Base-by-base conservation (phyloP, 2,888 invertebrate genomes). In the Cylindroiulus punctatus region DNA sequence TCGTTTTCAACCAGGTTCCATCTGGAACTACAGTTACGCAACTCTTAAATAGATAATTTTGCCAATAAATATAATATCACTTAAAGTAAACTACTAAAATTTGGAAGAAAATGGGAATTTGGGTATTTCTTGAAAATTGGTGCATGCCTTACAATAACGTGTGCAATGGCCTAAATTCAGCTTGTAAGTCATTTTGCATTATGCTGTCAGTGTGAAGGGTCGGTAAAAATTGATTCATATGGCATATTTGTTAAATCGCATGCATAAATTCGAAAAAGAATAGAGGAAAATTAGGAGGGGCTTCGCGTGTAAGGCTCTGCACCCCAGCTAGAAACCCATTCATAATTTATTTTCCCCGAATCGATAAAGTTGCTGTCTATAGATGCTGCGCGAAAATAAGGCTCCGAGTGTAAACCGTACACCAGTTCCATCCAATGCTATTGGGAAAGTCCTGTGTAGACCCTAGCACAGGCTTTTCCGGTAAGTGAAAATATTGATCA, bases 341-440 rank as follows among this genome's bases (percentile, higher is more conserved):
- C 65, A 65, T 65, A 65, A 65, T 65, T 65, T 65, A 65, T 65
- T 65, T 36, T 22, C 65, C 65, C 65, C n/a, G 26, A 65, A 65
- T 65, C 65, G 65, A 65, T 65, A 65, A 65, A 65, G 65, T 65
- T 65, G 65, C 65, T 52, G 65, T 26, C 65, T 65, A 65, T 65
- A 65, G 65, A 65, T 22, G 26, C 26, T 65, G 65, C 22, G 22
- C 65, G 65, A 65, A 65, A 65, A 65, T 65, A 26, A 52, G 52
- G 65, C 65, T 22, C 65, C n/a, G 10, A 65, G 65, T 65, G 26
- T 22, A 65, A 65, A 12, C 26, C 65, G 65, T 65, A 65, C 12
- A 26, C 65, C 7, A 26, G 65, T 7, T 65, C 26, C 65, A 65
- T 65, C 65, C 65, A n/a, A 65, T n/a, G 22, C 57, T 57, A 57